These are phyloP conservation scores for Lagopus muta DNA, from an alignment of 2,113 vertebrate genomes.

Conservation along the genomic window DNA sequence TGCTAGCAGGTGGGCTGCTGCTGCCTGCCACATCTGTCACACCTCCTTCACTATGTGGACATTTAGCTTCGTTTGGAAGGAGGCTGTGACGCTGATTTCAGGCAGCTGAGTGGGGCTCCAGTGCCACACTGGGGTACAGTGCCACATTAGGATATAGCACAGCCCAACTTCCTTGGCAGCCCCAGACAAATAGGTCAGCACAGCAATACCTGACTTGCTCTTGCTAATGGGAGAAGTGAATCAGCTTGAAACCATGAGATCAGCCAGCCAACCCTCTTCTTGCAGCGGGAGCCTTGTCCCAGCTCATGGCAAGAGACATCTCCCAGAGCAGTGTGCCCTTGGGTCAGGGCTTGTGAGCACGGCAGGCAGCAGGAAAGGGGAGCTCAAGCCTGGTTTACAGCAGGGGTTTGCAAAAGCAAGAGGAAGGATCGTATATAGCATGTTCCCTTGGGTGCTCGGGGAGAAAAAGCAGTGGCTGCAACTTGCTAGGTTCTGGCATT, in stretches of 20 bases:
- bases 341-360: background rate
- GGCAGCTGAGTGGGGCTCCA: background rate
- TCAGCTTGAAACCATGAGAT: background rate
- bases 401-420: background rate
- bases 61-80: background rate
- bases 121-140: background rate
- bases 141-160: background rate
- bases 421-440: rapidly evolving
- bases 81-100: background rate
- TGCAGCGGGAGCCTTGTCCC: background rate
- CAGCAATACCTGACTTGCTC: background rate
- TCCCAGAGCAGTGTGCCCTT: background rate
- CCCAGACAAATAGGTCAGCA: background rate
- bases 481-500: background rate
- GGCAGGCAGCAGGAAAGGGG: background rate
- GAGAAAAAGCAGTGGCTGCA: background rate
- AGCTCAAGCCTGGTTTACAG: background rate
- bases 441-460: background rate
- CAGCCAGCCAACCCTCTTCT: background rate
- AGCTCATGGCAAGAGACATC: background rate
- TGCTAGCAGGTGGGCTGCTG: background rate
- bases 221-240: background rate
- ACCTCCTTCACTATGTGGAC: background rate
- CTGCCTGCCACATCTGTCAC: background rate
- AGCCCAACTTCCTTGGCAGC: background rate